Evolutionary conservation across 2,888 invertebrate species (phyloP), one percentile per base, ranked within the genome.

Genomic region (Onthophagus sagittarius): DNA sequence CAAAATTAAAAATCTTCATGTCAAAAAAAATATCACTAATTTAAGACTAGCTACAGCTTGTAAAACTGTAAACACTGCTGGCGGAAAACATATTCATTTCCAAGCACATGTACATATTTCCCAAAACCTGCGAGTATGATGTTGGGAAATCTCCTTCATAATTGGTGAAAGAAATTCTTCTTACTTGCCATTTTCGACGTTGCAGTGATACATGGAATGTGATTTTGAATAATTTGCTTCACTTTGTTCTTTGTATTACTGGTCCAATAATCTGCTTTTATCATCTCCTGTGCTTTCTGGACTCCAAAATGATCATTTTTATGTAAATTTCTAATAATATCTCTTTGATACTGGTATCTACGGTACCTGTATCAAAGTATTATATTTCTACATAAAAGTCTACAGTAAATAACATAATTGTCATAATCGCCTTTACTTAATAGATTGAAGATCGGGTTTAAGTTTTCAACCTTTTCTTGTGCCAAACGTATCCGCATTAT

Each of bases 161-260:
- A 33, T 33, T 33, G 33, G 33, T 33, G 33, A 33, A 5, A 33
- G 33, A n/a, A n/a, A n/a, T n/a, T 33, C 33, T 77, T 74, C 74
- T 75, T 39, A 32, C 77, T 76, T 71, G 75, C 76, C 6, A 33
- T 23, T 71, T 80, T 80, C 63, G 73, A 75, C 15, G 75, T 77
- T 11, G 72, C 77, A 23, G 79, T 72, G 53, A 81, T 78, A 70
- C 80, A 81, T 31, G 63, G 71, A 39, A 80, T 70, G 72, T 73
- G 79, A 71, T 76, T 77, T 23, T 62, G 15, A 65, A 75, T 73
- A 39, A 69, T 62, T 39, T 63, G 71, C 71, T 75, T 63, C 13
- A 80, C 75, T 72, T 79, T 80, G 7, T 76, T 72, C 39, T 64
- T 64, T 53, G 79, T 31, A 15, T 77, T 76, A 7, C 75, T 74